Evolutionary conservation across 2,113 vertebrate genomes (phyloP), one percentile per base, ranked within the genome.

Genomic region (Tyrannus savana): DNA sequence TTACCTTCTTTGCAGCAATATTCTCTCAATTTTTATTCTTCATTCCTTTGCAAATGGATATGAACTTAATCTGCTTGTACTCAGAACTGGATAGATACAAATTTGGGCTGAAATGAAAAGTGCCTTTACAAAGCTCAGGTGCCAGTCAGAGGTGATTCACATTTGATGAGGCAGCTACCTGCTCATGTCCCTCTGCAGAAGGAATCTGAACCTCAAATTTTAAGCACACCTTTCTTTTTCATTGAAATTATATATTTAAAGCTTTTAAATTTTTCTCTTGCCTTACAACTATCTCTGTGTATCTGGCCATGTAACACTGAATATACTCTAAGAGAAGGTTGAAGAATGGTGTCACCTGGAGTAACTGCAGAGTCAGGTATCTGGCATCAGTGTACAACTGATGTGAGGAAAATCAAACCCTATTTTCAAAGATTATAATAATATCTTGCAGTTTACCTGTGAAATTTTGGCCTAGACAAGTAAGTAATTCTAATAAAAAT

Each of bases 341-440:
- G 42, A 74, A 76, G 15, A 73, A 37, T 1, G 1, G 3, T 66
- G 28, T n/a, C 10, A 8, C 7, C 9, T 30, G 27, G 7, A 63
- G 10, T 22, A 83, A 19, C 17, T 67, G 21, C 25, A 66, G 14
- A n/a, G 14, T 62, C 30, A 37, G 15, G 24, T 41, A 46, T 52
- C 37, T 44, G 22, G 3, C 28, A 53, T 7, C 0, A 5, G 3
- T 35, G 10, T 55, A 35, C 3, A 33, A 27, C 2, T 7, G 7
- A 4, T 44, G 12, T 62, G 37, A 77, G 33, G 58, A 62, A 72
- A 82, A 52, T 4, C 1, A 5, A 55, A 39, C 3, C 3, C 3
- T 52, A 1, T 62, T 80, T 84, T 74, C 30, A 47, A 41, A 42
- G 7, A 41, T 3, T 28, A 31, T 47, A 14, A 30, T 18, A 42